Percentiles rank a stretch among this genome's conserved stretches.
These are phyloP conservation scores for Vulpes ferrilata DNA, from an alignment of 2,113 vertebrate species.

Conservation along the genomic window DNA sequence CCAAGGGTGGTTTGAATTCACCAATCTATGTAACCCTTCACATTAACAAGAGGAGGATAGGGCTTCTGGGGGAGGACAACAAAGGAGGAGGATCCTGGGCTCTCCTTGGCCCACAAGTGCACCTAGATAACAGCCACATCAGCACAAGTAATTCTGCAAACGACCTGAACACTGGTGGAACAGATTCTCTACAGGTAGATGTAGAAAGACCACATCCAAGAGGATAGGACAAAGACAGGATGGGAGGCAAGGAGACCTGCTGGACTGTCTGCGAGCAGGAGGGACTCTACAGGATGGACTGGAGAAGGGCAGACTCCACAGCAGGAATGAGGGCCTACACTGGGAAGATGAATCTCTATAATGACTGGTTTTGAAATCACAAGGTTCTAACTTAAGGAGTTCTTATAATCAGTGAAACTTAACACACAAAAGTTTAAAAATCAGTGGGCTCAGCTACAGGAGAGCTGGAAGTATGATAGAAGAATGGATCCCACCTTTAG, in stretches of 20 bases:
- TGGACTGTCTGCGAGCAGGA: not conserved
- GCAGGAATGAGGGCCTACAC: not conserved
- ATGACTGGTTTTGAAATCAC: not conserved
- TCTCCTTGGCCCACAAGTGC: not conserved
- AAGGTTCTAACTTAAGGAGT: not conserved
- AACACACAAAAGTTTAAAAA: not conserved
- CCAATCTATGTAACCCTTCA: not conserved
- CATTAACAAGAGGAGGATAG: not conserved
- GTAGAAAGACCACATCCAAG: not conserved
- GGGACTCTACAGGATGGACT: not conserved
- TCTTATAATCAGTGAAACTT: not conserved
- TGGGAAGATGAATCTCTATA: not conserved
- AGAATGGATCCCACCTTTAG: not conserved
- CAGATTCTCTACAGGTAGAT: not conserved
- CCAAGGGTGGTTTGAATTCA: not conserved
- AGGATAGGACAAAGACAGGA: not conserved
- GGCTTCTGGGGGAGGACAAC: not conserved
- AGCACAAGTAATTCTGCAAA: not conserved
- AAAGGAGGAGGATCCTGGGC: not conserved
- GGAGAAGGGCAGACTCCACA: not conserved
- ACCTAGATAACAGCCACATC: not conserved
- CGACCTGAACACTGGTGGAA: not conserved
- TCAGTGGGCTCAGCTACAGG: not conserved
- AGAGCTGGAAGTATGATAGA: not conserved
- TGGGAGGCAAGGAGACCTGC: not conserved